These are phyloP conservation scores for Deroptyus accipitrinus DNA, from an alignment of 2,113 vertebrate genomes.

Conservation along the genomic window DNA sequence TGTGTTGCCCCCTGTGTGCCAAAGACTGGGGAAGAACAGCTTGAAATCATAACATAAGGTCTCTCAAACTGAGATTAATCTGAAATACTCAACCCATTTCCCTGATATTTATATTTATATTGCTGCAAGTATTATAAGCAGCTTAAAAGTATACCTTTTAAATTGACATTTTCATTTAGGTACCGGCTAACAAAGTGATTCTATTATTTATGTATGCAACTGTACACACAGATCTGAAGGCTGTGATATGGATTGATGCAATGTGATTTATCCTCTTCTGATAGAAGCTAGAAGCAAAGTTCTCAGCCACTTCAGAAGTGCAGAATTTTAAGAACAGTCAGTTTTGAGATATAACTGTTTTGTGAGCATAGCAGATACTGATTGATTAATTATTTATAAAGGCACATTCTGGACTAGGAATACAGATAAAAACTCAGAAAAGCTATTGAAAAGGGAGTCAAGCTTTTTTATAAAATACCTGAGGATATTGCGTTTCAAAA, in stretches of 20 bases:
- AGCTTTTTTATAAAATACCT: slow-evolving; percentile 8
- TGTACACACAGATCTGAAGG: not conserved
- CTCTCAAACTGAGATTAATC: not conserved
- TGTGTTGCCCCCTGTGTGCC: not conserved
- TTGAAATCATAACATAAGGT: fast-evolving
- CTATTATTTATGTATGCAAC: not conserved
- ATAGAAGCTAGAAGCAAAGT: not conserved
- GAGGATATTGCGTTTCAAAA: slow-evolving; percentile 46
- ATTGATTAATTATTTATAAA: slow-evolving; percentile 56
- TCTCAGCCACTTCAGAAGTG: not conserved
- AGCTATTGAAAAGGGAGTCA: not conserved
- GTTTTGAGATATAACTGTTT: not conserved
- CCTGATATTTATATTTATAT: not conserved
- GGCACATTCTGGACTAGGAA: slow-evolving; percentile 15
- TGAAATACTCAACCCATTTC: not conserved
- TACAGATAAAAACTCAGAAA: slow-evolving; percentile 37
- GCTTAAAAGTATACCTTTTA: not conserved
- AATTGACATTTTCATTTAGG: not conserved
- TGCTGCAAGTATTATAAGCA: not conserved
- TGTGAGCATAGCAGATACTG: slow-evolving; percentile 2
- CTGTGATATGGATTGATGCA: not conserved
- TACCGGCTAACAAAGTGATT: not conserved
- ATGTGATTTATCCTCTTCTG: not conserved
- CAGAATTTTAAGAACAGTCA: not conserved
- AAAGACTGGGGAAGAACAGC: not conserved